Evolutionary conservation across 2,797 vertebrate genomes (phyloP), one percentile per base, ranked within the genome.

Genomic region (Melanotaenia boesemani): DNA sequence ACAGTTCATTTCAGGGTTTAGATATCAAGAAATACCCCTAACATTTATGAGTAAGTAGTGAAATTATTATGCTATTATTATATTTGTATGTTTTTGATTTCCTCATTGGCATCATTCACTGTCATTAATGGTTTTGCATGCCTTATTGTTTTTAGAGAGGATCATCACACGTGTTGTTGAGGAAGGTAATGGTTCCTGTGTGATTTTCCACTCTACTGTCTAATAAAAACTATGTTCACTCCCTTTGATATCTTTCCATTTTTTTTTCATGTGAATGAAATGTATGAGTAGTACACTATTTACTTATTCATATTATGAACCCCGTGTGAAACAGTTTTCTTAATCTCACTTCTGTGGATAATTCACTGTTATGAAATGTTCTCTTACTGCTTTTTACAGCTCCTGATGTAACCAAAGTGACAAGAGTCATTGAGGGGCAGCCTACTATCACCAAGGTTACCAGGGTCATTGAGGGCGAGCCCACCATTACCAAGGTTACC

Each of bases 11-110:
- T 92, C 94, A 74, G 97, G 97, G 65, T 96, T 95, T 91, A 95
- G 85, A 86, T 99, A 97, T 92, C 92, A 96, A 90, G 97, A 98
- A 92, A 98, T 99, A 70, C 97, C 97, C 15, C 87, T 97, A 50
- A 96, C 96, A 1, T 96, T 97, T 91, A 90, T 97, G 80, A 96
- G 98, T 99, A 96, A 96, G 97, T 97, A 74, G 0, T 34, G 28
- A 24, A 22, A 59, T 56, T 16, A 24, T 28, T 16, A 6, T 44
- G 1, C 13, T 58, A 24, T 6, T 22, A 10, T 46, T n/a, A 55
- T 6, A 1, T 48, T 36, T 8, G 9, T 39, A 8, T 32, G 12
- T 52, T 52, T 55, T 20, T n/a, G 24, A 48, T 56, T 22, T 34
- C 2, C 1, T 5, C 1, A 62, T 13, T 52, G 11, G 2, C 11